Percentiles rank a stretch among this genome's conserved stretches.
These are phyloP conservation scores for Tyrannus savana DNA, from an alignment of 2,113 vertebrate species.

Conservation along the genomic window DNA sequence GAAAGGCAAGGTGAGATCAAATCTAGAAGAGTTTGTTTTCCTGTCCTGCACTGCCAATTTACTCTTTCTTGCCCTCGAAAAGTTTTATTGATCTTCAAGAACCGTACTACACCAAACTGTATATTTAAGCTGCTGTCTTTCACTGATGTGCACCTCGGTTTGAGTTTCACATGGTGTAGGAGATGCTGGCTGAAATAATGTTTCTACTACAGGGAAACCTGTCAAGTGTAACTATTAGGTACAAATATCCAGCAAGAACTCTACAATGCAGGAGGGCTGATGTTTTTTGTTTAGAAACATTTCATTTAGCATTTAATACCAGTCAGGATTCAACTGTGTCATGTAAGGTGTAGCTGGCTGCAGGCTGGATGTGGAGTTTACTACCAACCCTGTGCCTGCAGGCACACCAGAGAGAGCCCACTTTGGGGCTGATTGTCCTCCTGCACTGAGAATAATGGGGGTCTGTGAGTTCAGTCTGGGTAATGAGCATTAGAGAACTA, in stretches of 20 bases:
- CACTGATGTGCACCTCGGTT: not conserved
- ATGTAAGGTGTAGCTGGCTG: not conserved
- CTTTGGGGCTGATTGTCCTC: not conserved
- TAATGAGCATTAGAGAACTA: not conserved
- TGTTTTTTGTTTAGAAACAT: not conserved
- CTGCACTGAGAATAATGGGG: accelerated
- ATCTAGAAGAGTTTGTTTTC: not conserved
- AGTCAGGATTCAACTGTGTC: not conserved
- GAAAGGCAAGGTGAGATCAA: not conserved
- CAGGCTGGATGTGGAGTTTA: not conserved
- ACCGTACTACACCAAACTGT: not conserved
- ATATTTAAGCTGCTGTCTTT: not conserved
- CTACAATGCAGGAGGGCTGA: not conserved
- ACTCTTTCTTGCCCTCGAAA: not conserved
- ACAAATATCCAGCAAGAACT: not conserved
- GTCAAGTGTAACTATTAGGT: not conserved
- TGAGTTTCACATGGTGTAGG: not conserved
- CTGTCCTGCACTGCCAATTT: not conserved
- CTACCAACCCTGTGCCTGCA: accelerated
- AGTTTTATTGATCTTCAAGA: not conserved
- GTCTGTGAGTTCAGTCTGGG: not conserved
- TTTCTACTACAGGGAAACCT: not conserved
- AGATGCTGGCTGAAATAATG: not conserved
- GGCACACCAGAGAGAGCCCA: accelerated
- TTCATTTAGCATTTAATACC: not conserved